Base-by-base conservation (phyloP, 2,113 vertebrate genomes). In the Oryzias melastigma region DNA sequence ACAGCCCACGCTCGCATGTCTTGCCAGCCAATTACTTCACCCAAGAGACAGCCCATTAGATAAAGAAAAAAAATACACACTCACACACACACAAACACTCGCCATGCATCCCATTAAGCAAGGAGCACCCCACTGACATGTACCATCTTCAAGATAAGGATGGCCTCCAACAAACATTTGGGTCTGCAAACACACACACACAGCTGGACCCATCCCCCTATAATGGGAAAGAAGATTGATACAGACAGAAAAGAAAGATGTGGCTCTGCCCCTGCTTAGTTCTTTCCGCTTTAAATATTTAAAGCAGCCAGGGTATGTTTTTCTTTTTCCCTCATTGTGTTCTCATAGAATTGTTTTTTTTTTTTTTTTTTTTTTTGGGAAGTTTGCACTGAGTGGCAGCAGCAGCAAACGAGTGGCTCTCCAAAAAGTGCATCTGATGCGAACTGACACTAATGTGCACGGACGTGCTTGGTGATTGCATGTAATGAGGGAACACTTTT, bases 181-280 rank as follows among this genome's bases (percentile, higher is more conserved):
- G 25, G 43, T 73, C 46, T 29, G 24, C 65, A 71, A 41, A 47
- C 15, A 76, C 61, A 70, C 51, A 63, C 19, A 65, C 54, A 71
- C 24, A 42, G 45, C 58, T 58, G 56, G 80, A 75, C 68, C 77
- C 63, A 59, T 51, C 77, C 80, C 80, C 63, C 56, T 63, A 62
- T 80, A 77, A 85, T 85, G 58, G 71, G 54, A 69, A 71, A 60
- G 55, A 71, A 82, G 85, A 85, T 88, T 81, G 84, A 90, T 89
- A 82, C 75, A 7, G 65, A 72, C 55, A 73, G 66, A 61, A 79
- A 58, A 83, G 60, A 64, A 48, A 84, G 65, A 82, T 84, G 73
- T 78, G 44, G 19, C 61, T 62, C 69, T 77, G 79, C 58, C 54
- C 47, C 60, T 79, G 65, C 66, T 78, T 67, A 62, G 71, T 73